A percentile compares a stretch with the other conserved stretches of the same genome.
Evolutionary conservation across 2,113 vertebrate species (phyloP).

Genomic region (Nothoprocta perdicaria): DNA sequence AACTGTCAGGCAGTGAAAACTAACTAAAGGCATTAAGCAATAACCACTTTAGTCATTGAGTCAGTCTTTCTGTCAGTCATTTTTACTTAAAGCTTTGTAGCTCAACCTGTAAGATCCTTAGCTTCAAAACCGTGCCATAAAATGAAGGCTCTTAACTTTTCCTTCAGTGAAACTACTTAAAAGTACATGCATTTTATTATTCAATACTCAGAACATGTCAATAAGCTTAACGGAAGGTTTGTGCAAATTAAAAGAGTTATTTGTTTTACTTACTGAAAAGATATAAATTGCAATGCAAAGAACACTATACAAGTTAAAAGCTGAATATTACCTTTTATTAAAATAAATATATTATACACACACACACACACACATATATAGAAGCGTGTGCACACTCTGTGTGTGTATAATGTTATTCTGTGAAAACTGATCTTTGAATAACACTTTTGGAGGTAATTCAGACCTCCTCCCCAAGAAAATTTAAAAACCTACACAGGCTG

Average conservation of each 20-base stretch:
- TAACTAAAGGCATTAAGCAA: slow-evolving; percentile 14
- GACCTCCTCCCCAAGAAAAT: background rate
- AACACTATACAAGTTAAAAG: background rate
- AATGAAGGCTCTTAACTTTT: background rate
- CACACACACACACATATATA: background rate
- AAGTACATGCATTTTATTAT: background rate
- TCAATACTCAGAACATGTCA: background rate
- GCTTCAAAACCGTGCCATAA: background rate
- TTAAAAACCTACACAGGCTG: background rate
- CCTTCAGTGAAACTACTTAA: slow-evolving; percentile 15
- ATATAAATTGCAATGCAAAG: background rate
- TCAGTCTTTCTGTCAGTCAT: background rate
- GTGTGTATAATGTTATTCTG: no score
- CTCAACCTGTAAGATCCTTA: background rate
- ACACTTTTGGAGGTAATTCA: background rate
- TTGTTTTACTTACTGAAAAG: background rate
- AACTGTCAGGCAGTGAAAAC: background rate
- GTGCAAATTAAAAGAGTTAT: background rate
- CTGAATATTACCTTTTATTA: background rate
- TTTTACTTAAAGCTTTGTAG: background rate
- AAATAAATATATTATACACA: background rate
- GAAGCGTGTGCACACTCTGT: no score
- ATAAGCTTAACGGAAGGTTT: background rate
- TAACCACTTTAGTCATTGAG: background rate
- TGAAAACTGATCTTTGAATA: background rate